Evolutionary conservation across 2,113 vertebrate genomes (phyloP), one percentile per base, ranked within the genome.

Genomic region (Caranx ignobilis): DNA sequence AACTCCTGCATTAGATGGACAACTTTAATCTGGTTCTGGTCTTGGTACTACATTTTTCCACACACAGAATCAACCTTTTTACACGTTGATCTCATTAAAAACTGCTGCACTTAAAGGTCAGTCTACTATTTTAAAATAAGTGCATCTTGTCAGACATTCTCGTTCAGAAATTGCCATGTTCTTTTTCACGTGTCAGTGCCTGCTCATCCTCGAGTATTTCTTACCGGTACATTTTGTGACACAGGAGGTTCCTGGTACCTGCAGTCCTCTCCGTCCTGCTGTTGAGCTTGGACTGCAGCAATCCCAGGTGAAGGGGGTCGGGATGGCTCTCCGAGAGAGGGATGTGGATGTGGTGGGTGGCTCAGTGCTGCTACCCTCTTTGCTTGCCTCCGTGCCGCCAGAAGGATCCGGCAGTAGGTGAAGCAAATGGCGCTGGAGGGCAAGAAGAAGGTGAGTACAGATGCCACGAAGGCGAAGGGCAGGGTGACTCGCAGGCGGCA

Each of bases 371-470:
- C 97, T 65, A 99, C 98, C 86, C 97, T 96, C 81, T 96, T 93
- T 0, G 97, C 98, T 62, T 99, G 97, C 81, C 94, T 96, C 61
- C 96, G 93, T 0, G 98, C 98, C 0, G 96, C 96, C 93, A 97
- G 91, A 35, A 99, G 95, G 86, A 99, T 99, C 83, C 96, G 95
- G 89, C 97, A 97, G 93, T 99, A 99, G 85, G 98, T 99, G 95
- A 99, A 99, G 91, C 97, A 97, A 91, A 99, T 99, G 92, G 98
- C 97, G 0, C 95, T 93, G 0, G 98, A 97, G 0, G 98, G 98
- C 79, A 99, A 90, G 92, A 99, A 97, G 94, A 99, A 99, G 15
- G 98, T 99, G 62, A 99, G 94, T 31, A 96, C 95, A 2, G 98
- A 98, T 0, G 97, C 98, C 87, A 97, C 95, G 65, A 99, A 91